phyloP scores from a whole-genome alignment of 1,140 invertebrate species.

The Meloidogyne exigua region DNA sequence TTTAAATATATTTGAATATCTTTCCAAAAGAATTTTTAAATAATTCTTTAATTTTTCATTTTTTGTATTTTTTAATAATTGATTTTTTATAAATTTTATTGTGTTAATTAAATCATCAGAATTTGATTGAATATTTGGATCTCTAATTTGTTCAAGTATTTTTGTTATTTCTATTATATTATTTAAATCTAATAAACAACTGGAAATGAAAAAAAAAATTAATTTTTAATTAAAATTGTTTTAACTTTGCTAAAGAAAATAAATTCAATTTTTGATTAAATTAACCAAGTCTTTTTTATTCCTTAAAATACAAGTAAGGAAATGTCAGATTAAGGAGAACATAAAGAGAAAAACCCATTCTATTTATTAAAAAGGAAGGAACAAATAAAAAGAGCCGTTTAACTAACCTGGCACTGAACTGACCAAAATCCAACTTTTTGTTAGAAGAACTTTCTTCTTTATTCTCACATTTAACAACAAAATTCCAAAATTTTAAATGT shows the following conservation, averaged over 20 bases:
- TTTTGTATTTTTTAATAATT: neutral
- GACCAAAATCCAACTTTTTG: too few species aligned
- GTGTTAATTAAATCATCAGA: conserved; percentile 5
- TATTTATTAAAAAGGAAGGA: too few species aligned
- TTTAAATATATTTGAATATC: conserved; percentile 1
- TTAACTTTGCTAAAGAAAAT: too few species aligned
- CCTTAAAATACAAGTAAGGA: too few species aligned
- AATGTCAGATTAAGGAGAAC: too few species aligned
- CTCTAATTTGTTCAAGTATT: neutral
- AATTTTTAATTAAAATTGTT: neutral
- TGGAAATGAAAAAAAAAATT: neutral
- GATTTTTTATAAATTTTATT: neutral
- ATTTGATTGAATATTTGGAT: conserved; percentile 4
- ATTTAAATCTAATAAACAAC: neutral
- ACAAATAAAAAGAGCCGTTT: too few species aligned
- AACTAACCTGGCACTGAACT: too few species aligned
- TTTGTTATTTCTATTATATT: conserved; percentile 7
- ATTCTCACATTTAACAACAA: neutral
- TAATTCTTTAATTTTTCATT: neutral
- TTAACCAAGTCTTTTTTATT: too few species aligned
- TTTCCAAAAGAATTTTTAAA: neutral
- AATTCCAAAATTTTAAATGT: conserved; percentile 2
- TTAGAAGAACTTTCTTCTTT: neutral
- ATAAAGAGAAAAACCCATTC: too few species aligned
- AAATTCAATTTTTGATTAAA: too few species aligned